Evolutionary conservation across 2,113 vertebrate genomes (phyloP), one percentile per base, ranked within the genome.

Genomic region (Brienomyrus brachyistius): DNA sequence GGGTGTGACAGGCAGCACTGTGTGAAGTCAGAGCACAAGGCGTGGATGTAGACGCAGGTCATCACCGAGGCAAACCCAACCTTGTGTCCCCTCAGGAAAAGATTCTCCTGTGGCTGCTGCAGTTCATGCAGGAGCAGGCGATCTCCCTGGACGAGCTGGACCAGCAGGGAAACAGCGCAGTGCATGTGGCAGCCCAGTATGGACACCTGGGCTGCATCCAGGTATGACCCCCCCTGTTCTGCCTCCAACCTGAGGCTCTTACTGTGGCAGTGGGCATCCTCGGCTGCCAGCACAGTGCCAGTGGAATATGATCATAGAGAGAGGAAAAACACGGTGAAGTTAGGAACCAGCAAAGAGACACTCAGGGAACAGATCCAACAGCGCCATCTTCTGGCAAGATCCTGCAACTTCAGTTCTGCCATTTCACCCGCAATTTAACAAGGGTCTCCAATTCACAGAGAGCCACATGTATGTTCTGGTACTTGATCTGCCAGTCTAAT

Each of bases 41-140:
- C 3, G 43, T 8, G 74, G 74, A 35, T 19, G 5, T 2, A 21
- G 70, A 77, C 15, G n/a, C 70, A 15, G 31, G 35, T 31, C 27
- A 19, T 35, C 10, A 15, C 66, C n/a, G 13, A 15, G 31, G 17
- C 11, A 9, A 43, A 43, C 74, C 13, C 66, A 80, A 7, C 74
- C 15, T 40, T 17, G 13, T 80, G 74, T 80, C 31, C 19, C 27
- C 51, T 15, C 93, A 99, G 98, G 98, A 99, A 93, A 98, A 98
- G 92, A 98, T 99, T 13, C 94, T 99, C 92, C 92, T 99, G 59
- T 99, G 98, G 98, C 93, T 99, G 94, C 97, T 99, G 70, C 98
- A 99, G 93, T 99, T 99, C 94, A 99, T 99, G 98, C 98, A 99
- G 95, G 98, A 99, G 74, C 98, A 99, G 93, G 98, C 97, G 0